Base-by-base conservation (phyloP, 2,797 vertebrate species). In the Rhinoraja longicauda region DNA sequence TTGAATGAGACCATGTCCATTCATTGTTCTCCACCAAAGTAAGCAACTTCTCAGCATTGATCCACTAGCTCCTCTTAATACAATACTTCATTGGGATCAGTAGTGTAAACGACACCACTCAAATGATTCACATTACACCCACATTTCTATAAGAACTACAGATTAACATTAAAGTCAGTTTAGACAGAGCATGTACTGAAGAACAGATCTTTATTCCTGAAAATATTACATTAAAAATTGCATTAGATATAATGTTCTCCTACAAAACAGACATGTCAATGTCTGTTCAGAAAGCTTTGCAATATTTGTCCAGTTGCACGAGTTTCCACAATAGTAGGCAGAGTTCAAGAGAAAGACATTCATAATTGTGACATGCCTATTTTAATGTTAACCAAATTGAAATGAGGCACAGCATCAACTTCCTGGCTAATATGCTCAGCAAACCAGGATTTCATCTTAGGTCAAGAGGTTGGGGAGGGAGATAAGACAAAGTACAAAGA, bases 151-250 rank as follows among this genome's bases (percentile, higher is more conserved):
- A 29, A 13, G 0, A 32, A 29, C 59, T 88, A 2, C 26, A 82
- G 29, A 86, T n/a, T 9, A 32, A 32, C 59, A 86, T 26, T 59
- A 81, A 36, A 36, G 7, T 81, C 57, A 86, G 59, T 62, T 59
- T 32, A 62, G 59, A 19, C 13, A 39, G 24, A 26, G 17, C 77
- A 78, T 15, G 7, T 78, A 78, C 76, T 36, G 73, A 77, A 77
- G 76, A 88, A 86, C 82, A 86, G n/a, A 88, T 67, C 77, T 78
- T 88, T 82, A 82, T 88, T 88, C 32, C 59, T 62, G 64, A 67
- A 88, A 67, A 88, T 84, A 62, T 67, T 88, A 88, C 62, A 36
- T 88, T n/a, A 86, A 86, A 86, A 82, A 88, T 64, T 7, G 24
- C 29, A 82, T 86, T 36, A 88, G 62, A 32, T 67, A 84, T 59